Conservation (phyloP, 2,888 invertebrate genomes). For the Clitarchus hookeri region DNA sequence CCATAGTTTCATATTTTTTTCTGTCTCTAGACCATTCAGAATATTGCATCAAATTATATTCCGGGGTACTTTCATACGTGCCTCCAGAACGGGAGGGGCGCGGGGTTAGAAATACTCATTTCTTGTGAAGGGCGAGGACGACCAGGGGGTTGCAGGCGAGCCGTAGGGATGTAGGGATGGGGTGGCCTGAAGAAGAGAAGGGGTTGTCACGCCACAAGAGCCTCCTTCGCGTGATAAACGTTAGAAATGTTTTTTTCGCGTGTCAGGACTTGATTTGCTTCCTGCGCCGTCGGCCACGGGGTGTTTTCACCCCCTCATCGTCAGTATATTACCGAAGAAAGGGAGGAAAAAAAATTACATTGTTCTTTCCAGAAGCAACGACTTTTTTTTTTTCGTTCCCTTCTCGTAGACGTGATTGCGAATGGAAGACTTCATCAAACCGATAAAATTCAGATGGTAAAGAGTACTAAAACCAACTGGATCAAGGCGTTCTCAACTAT, state of each 20-base stretch:
- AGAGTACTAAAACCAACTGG: not conserved
- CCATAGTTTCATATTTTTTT: no score
- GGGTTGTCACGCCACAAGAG: not conserved
- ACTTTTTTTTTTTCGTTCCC: not conserved
- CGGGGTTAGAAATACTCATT: not conserved
- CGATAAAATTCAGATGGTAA: not conserved
- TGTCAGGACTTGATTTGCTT: conserved; percentile 10
- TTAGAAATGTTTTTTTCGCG: conserved; percentile 14
- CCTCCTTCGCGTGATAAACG: conserved; percentile 14
- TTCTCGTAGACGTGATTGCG: not conserved
- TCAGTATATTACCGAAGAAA: not conserved
- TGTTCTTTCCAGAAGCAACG: not conserved
- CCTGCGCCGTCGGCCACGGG: not conserved
- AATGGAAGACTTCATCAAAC: not conserved
- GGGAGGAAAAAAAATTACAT: not conserved
- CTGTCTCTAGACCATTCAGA: not conserved
- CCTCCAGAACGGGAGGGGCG: not conserved
- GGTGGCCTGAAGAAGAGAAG: not conserved
- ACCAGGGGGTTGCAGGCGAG: not conserved
- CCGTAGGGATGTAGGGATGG: not conserved
- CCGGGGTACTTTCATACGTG: not conserved
- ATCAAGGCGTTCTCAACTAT: no score
- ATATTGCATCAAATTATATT: not conserved
- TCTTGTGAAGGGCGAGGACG: no score
- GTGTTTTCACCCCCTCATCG: not conserved